Percentiles rank a stretch among this genome's conserved stretches.
Conservation (phyloP, 2,888 invertebrate genomes). For the Watsonalla binaria region DNA sequence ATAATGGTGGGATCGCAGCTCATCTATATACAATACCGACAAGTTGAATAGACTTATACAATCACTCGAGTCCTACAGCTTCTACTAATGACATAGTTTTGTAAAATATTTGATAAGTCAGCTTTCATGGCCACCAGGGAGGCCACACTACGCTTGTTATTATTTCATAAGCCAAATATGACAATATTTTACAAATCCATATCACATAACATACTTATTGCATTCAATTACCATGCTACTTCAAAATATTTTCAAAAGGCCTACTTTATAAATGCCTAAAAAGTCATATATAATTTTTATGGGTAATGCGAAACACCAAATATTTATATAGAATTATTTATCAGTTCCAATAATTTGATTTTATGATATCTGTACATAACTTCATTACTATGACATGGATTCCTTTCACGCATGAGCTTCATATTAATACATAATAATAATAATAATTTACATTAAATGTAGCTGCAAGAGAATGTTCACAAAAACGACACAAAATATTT, state of each 20-base stretch:
- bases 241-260: slow-evolving; percentile 64
- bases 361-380: slow-evolving; percentile 27
- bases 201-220: slow-evolving; percentile 35
- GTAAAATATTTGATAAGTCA: slow-evolving; percentile 10
- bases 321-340: slow-evolving; percentile 29
- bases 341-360: slow-evolving; percentile 30
- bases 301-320: slow-evolving; percentile 53
- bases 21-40: slow-evolving; percentile 76
- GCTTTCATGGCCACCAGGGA: not conserved
- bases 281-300: slow-evolving; percentile 43
- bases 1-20: slow-evolving; percentile 77
- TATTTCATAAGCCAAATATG: not conserved
- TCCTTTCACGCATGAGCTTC: slow-evolving; percentile 49
- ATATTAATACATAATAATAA: slow-evolving; percentile 62
- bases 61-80: slow-evolving; percentile 72
- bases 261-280: slow-evolving; percentile 51
- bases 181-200: slow-evolving; percentile 40
- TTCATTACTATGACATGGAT: slow-evolving; percentile 44
- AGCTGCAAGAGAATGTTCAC: slow-evolving; percentile 63
- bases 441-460: slow-evolving; percentile 56
- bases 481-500: slow-evolving; percentile 59
- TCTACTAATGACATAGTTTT: slow-evolving; percentile 39
- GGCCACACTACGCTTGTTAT: not conserved
- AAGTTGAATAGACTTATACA: slow-evolving; percentile 70
- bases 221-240: slow-evolving; percentile 69